Evolutionary conservation across 2,888 invertebrate genomes (phyloP).

Genomic region (Calliopum simillimum): DNA sequence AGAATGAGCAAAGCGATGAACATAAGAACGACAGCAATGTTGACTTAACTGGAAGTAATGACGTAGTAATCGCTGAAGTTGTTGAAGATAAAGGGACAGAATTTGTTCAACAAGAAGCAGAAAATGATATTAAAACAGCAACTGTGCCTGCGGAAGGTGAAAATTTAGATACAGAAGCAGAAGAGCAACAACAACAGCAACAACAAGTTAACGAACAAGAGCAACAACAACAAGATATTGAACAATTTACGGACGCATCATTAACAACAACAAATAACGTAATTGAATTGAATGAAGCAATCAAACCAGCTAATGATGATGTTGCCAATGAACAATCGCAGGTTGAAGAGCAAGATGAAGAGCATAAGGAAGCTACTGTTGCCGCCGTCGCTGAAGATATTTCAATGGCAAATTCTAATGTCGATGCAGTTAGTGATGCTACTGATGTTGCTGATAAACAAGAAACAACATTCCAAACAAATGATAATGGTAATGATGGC

Average conservation of each 20-base stretch:
- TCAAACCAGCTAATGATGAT: constrained; percentile 17
- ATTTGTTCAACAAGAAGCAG: background rate
- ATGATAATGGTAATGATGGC: constrained; percentile 50
- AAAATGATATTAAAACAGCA: background rate
- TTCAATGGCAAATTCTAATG: constrained; percentile 32
- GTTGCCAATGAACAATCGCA: background rate
- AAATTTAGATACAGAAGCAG: constrained; percentile 22
- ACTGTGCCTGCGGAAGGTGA: background rate
- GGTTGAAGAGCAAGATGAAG: constrained; percentile 17
- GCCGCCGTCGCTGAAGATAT: constrained; percentile 13
- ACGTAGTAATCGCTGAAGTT: background rate
- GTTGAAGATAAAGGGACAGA: constrained; percentile 1
- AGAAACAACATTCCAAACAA: constrained; percentile 54
- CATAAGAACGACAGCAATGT: background rate
- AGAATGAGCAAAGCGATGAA: background rate
- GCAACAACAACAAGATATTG: constrained; percentile 9
- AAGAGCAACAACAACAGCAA: background rate
- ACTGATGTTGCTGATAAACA: constrained; percentile 7
- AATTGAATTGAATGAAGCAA: constrained; percentile 28
- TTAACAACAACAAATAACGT: constrained; percentile 38
- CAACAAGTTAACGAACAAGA: background rate
- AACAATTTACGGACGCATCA: constrained; percentile 16
- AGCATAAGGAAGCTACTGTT: constrained; percentile 31
- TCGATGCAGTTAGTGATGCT: constrained; percentile 10
- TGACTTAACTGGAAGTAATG: background rate